Base-by-base conservation (phyloP, 2,113 vertebrate genomes). In the Canis aureus region DNA sequence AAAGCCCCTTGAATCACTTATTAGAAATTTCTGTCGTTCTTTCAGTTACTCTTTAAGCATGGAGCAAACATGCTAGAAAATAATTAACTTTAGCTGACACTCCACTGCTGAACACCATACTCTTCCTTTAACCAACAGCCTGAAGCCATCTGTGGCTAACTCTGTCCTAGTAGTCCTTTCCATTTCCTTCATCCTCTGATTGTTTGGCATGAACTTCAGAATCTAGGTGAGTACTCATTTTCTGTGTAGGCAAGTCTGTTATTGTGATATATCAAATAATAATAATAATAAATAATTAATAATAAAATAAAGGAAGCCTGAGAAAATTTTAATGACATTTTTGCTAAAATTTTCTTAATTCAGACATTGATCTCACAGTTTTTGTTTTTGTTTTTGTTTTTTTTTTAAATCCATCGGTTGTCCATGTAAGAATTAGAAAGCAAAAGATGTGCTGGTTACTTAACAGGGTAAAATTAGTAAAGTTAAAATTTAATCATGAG, bases 1-100 rank as follows among this genome's bases (percentile, higher is more conserved):
- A 80, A 93, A 95, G 66, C 43, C 38, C 5, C 25, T 86, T 91
- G 57, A 91, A 93, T 91, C 3, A 84, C 57, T 91, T 57, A 16
- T 92, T 89, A 67, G 15, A 17, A 81, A 66, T 73, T 84, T 76
- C 71, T 80, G 8, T 66, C 76, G 13, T 51, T 59, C 35, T 81
- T 87, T n/a, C 9, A 49, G 19, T 97, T 73, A 51, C 11, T 80
- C 43, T 96, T 3, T 94, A 71, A 96, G 49, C 53, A 49, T 35
- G 17, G 3, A 27, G 51, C 29, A 25, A 80, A 43, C 27, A n/a
- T 38, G 32, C 10, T 64, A 64, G 35, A 86, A 74, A 67, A 64
- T 49, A 76, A n/a, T 57, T 57, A 73, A 29, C 17, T 6, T 35
- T 17, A 83, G n/a, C 1, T 35, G 20, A 17, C 5, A n/a, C 25